Conservation (phyloP, 2,797 vertebrate genomes). For the Sebastolobus alascanus region DNA sequence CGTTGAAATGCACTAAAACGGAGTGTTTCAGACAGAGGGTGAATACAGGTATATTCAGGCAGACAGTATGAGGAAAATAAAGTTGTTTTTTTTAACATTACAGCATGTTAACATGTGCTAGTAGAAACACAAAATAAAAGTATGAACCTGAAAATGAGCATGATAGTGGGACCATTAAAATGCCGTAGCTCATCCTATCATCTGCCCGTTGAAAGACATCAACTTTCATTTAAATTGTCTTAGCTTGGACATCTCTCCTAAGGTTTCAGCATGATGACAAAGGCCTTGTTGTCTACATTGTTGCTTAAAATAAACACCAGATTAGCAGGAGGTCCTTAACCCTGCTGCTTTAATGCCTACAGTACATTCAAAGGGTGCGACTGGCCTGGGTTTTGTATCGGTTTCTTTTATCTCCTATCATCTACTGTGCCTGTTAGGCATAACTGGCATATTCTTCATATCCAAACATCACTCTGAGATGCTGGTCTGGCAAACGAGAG, state of each 20-base stretch:
- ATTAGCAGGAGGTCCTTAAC: not conserved
- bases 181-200: not conserved
- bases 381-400: not conserved
- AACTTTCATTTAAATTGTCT: not conserved
- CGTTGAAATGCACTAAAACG: no score
- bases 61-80: no score
- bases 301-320: conserved; percentile 4
- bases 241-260: not conserved
- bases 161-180: not conserved
- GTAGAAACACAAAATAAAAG: no score
- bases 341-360: not conserved
- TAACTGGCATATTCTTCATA: conserved; percentile 24
- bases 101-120: no score
- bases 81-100: no score
- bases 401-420: conserved; percentile 22
- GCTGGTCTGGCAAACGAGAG: conserved; percentile 25
- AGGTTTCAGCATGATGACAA: not conserved
- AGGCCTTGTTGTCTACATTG: conserved; percentile 1
- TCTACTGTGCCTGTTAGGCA: not conserved
- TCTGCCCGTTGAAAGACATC: not conserved
- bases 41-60: no score
- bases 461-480: conserved; percentile 27
- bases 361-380: not conserved
- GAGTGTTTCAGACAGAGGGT: no score
- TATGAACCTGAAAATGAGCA: no score